Percentiles rank a stretch among this genome's conserved stretches.
These are phyloP conservation scores for Pachycephala philippinensis DNA, from an alignment of 2,113 vertebrate genomes.

Conservation along the genomic window DNA sequence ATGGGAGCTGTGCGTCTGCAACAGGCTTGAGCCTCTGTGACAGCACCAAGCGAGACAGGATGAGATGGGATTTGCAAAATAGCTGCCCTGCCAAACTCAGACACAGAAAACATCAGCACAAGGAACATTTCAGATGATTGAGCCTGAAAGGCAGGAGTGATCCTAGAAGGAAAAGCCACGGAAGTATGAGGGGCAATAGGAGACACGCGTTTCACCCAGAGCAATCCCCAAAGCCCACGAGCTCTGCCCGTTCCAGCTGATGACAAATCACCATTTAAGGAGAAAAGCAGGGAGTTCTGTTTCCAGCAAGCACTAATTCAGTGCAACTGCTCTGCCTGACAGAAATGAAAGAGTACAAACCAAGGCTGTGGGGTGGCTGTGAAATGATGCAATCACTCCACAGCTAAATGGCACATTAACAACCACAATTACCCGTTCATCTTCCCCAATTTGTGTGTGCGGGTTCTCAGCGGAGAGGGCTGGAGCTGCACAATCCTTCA, in stretches of 20 bases:
- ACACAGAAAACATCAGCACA: background rate
- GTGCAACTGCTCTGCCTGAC: background rate
- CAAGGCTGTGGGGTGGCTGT: background rate
- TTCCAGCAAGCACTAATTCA: background rate
- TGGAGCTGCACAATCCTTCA: background rate
- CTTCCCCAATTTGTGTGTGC: background rate
- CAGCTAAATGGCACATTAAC: background rate
- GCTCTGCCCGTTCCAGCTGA: background rate
- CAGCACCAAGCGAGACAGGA: background rate
- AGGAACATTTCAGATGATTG: accelerated
- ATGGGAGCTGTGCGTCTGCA: background rate
- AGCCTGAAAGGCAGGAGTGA: background rate
- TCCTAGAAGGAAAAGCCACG: background rate
- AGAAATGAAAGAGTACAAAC: accelerated
- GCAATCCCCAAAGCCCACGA: background rate
- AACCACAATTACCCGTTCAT: background rate
- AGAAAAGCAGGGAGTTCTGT: background rate
- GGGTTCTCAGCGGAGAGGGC: background rate
- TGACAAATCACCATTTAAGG: accelerated
- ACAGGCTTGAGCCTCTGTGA: background rate
- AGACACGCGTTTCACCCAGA: background rate
- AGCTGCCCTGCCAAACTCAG: background rate
- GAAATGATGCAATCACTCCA: background rate
- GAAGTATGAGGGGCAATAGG: accelerated
- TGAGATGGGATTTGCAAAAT: background rate